Evolutionary conservation across 2,113 vertebrate genomes (phyloP), one percentile per base, ranked within the genome.

Genomic region (Edolisoma coerulescens): DNA sequence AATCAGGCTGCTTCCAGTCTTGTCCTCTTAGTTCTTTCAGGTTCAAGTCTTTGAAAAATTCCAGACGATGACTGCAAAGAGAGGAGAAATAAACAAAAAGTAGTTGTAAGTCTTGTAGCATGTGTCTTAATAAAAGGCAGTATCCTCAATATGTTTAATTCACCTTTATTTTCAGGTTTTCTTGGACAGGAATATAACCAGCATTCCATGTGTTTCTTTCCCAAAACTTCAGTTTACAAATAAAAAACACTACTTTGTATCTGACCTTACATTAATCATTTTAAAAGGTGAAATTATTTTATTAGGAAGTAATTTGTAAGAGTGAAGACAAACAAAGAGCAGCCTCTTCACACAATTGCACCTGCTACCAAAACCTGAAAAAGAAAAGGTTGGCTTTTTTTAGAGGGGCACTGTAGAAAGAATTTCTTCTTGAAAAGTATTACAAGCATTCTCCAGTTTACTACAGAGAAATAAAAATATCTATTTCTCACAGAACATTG

Each of bases 11-110:
- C 71, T 97, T 95, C 98, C 98, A 98, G 6, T 96, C 95, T 86
- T 97, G 84, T 95, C 96, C 97, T 89, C 96, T 96, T 50, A 98
- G 57, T 7, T 15, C 75, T 32, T 92, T 96, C 93, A 98, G 96
- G 92, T 54, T 95, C 74, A 98, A 95, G 47, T 95, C 86, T 85
- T 91, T 76, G 90, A 98, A 98, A 93, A 97, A 98, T 90, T 98
- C 98, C 88, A 98, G 95, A 57, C 83, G 74, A 96, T 98, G 98
- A 90, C 98, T 98, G 80, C 44, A 95, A 93, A 75, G 30, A 96
- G 59, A 87, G 47, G 32, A 88, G 67, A 94, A 67, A 53, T 57
- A 60, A 57, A 18, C 15, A 32, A 41, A 50, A 49, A 71, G 10
- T 24, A 59, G 42, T 59, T 77, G 0, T 33, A 39, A 41, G 10